Evolutionary conservation across 2,113 vertebrate species (phyloP), one percentile per base, ranked within the genome.

Genomic region (Acrocephalus kingi): DNA sequence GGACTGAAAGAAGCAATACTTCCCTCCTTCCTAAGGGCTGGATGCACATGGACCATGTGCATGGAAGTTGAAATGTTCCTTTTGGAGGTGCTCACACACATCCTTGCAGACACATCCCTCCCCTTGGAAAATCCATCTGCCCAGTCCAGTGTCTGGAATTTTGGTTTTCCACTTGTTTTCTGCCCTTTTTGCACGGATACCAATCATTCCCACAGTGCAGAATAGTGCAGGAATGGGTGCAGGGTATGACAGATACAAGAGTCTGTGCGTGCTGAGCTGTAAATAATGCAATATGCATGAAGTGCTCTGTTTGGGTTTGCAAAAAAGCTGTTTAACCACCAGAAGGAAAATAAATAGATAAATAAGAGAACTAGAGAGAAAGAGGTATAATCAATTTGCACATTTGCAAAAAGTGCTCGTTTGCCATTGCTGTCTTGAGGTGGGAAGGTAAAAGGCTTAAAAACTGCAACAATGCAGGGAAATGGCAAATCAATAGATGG

Each of bases 241-340:
- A 77, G 55, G 55, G 6, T 15, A 23, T 4, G 45, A 52, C 41
- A 71, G 59, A 77, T 35, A 75, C 13, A 81, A 39, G 46, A 76
- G 55, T 13, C 63, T 37, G 27, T 30, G 61, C 3, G 3, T n/a
- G 67, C 85, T 0, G 1, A 78, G 77, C 54, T 76, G 58, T 66
- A 73, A 80, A 75, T 84, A 77, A 94, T 95, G 85, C 85, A 95
- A 81, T 88, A 88, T 96, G 90, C 79, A 90, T 92, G 88, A 93
- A 81, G 37, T 33, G 79, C 28, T 96, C 75, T 35, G 18, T 94
- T 92, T 75, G 82, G 84, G 64, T 68, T 93, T 88, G 87, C 59
- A 88, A 90, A 69, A 87, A 84, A 71, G 35, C 64, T 80, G 75
- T 93, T 90, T 93, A 93, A 93, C 56, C 49, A 93, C 13, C 15